Evolutionary conservation across 2,113 vertebrate species (phyloP).

Genomic region (Garra rufa): DNA sequence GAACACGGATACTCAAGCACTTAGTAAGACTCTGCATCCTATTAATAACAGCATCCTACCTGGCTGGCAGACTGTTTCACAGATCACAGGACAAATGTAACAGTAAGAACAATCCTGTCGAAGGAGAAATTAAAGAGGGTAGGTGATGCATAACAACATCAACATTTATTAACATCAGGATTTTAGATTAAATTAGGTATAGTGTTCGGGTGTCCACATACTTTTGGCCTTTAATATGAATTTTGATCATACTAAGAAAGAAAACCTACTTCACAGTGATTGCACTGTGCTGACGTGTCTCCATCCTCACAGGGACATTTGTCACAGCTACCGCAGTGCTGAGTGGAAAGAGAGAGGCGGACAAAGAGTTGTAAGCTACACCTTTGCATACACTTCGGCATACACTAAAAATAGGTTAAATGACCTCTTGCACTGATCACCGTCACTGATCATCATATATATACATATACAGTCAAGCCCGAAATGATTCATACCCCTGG

Average conservation of each 20-base stretch:
- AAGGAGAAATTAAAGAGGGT: neutral
- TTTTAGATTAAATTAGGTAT: neutral
- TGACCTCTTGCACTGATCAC: too few species aligned
- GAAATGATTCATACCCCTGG: too few species aligned
- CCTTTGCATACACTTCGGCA: too few species aligned
- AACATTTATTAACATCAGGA: too few species aligned
- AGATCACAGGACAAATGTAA: constrained; percentile 83
- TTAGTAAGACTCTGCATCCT: too few species aligned
- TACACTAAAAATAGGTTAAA: too few species aligned
- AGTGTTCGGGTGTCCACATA: neutral
- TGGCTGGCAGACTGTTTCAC: constrained; percentile 83
- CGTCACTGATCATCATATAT: too few species aligned
- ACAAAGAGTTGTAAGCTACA: neutral
- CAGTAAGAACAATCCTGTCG: constrained; percentile 83
- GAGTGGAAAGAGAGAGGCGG: constrained; percentile 10
- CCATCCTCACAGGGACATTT: constrained; percentile 83
- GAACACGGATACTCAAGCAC: neutral
- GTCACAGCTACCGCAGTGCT: constrained; percentile 82
- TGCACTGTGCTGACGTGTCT: constrained; percentile 79
- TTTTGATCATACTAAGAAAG: neutral
- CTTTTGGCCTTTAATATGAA: neutral
- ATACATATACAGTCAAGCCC: too few species aligned
- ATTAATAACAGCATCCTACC: constrained; percentile 67
- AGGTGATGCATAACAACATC: neutral
- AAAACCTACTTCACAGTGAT: constrained; percentile 77